phyloP scores from a whole-genome alignment of 2,888 invertebrate genomes.

The Diaperis boleti region DNA sequence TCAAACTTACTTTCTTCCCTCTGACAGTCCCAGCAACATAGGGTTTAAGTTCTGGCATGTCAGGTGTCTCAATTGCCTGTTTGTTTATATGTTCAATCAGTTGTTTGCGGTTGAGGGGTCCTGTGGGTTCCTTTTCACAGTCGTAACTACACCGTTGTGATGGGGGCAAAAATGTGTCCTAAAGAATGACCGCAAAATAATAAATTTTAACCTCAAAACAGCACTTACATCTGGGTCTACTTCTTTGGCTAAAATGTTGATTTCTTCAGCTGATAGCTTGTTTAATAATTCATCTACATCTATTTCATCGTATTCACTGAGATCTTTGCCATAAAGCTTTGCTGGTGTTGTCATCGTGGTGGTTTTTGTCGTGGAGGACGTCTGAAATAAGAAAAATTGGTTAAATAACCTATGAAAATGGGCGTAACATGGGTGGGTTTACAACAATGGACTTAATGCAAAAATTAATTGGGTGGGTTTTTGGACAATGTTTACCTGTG shows the following conservation, averaged over 20 bases:
- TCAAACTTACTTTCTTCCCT: conserved; percentile 83
- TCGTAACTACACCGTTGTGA: conserved; percentile 96
- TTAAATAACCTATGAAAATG: conserved; percentile 37
- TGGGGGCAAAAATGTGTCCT: conserved; percentile 98
- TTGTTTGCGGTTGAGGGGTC: conserved; percentile 94
- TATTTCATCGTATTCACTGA: conserved; percentile 92
- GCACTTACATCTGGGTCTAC: conserved; percentile 98
- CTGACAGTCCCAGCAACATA: conserved; percentile 90
- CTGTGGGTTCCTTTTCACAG: conserved; percentile 95
- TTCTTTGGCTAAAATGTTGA: conserved; percentile 97
- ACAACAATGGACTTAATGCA: conserved; percentile 17
- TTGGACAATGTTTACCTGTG: not conserved
- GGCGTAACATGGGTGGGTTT: conserved; percentile 35
- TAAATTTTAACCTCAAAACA: too few species aligned
- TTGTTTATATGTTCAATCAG: conserved; percentile 97
- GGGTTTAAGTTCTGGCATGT: conserved; percentile 95
- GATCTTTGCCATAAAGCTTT: conserved; percentile 90
- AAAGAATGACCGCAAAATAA: conserved; percentile 56
- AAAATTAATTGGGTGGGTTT: too few species aligned
- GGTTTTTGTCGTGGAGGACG: conserved; percentile 88
- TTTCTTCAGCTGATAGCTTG: conserved; percentile 94
- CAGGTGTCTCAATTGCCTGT: conserved; percentile 97
- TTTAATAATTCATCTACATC: conserved; percentile 95
- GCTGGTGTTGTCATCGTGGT: conserved; percentile 92
- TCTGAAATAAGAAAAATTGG: conserved; percentile 72